Evolutionary conservation across 2,113 vertebrate genomes (phyloP).

Genomic region (Pollimyrus isidori): DNA sequence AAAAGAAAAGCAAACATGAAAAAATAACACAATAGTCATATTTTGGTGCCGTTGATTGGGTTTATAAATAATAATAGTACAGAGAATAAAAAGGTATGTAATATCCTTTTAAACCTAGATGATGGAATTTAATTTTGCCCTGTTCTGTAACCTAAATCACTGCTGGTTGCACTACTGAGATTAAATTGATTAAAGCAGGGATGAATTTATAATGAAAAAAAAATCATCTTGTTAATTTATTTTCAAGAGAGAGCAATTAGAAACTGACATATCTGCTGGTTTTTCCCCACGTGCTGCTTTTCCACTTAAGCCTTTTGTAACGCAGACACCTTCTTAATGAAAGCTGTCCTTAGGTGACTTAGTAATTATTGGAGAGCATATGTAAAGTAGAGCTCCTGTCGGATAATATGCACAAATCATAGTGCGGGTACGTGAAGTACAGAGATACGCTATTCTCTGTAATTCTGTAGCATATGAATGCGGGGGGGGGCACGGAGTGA

Average conservation of each 20-base stretch:
- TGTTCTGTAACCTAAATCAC: background rate
- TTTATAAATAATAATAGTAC: conserved; percentile 1
- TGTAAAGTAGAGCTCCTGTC: background rate
- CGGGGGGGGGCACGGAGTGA: background rate
- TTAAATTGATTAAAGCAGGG: conserved; percentile 1
- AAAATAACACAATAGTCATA: background rate
- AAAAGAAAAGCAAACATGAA: background rate
- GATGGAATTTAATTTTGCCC: background rate
- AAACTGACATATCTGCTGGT: background rate
- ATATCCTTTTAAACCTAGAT: background rate
- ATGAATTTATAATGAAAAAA: conserved; percentile 1
- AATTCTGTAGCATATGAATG: background rate
- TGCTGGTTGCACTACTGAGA: background rate
- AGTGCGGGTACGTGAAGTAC: background rate
- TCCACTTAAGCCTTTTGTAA: background rate
- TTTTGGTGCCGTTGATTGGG: background rate
- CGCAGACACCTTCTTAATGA: background rate
- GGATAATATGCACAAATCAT: background rate
- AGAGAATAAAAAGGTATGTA: background rate
- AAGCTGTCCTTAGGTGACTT: background rate
- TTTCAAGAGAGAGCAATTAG: background rate
- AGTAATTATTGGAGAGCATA: background rate
- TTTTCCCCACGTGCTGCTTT: too few species aligned
- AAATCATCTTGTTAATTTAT: conserved; percentile 7
- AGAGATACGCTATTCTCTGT: background rate